phyloP scores from a whole-genome alignment of 2,797 vertebrate genomes.

The Limnodromus scolopaceus region DNA sequence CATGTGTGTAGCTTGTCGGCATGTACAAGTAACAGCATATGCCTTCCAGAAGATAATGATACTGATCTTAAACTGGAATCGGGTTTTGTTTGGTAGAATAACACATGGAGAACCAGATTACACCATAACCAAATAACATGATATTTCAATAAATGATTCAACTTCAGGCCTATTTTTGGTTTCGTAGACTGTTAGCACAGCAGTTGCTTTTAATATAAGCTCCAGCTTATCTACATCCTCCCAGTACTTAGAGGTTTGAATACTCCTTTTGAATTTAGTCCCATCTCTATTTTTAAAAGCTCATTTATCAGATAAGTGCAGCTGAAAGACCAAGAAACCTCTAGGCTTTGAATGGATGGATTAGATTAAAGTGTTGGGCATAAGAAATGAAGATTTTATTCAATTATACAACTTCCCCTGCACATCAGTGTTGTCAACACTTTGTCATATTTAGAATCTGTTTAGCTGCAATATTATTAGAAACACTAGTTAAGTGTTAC shows the following conservation, averaged over 20 bases:
- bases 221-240: not conserved
- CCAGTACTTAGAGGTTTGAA: slow-evolving; percentile 1
- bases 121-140: not conserved
- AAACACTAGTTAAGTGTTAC: slow-evolving; percentile 62
- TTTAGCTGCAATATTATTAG: slow-evolving; percentile 68
- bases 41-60: slow-evolving; percentile 29
- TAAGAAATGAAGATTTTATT: slow-evolving; percentile 45
- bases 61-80: slow-evolving; percentile 4
- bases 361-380: slow-evolving; percentile 41
- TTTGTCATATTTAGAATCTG: slow-evolving; percentile 64
- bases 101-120: slow-evolving; percentile 30
- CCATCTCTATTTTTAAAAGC: slow-evolving; percentile 52
- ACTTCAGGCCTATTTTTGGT: not conserved
- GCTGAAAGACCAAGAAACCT: slow-evolving; percentile 43
- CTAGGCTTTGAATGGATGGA: slow-evolving; percentile 40
- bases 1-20: not conserved
- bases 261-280: slow-evolving; percentile 26
- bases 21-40: not conserved
- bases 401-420: slow-evolving; percentile 64
- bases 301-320: slow-evolving; percentile 15
- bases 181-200: not conserved
- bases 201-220: slow-evolving; percentile 28
- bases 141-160: slow-evolving; percentile 5
- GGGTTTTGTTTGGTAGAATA: slow-evolving; percentile 19
- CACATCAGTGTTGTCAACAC: slow-evolving; percentile 63